Base-by-base conservation (phyloP, 2,113 vertebrate genomes). In the Serilophus lunatus region DNA sequence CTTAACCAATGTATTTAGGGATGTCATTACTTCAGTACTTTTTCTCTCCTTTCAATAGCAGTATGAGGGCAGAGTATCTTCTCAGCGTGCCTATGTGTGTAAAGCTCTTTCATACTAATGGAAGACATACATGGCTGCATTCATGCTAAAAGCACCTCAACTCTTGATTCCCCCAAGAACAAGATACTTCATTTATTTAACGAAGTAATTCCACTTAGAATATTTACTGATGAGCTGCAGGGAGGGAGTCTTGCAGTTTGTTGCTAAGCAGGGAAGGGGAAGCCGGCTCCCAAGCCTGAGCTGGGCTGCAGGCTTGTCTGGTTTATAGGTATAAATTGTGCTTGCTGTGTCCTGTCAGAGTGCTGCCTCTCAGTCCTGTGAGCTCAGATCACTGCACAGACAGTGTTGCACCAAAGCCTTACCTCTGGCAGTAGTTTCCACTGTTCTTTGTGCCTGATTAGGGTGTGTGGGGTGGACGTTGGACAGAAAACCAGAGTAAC, bases 401-500 rank as follows among this genome's bases (percentile, higher is more conserved):
- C 64, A 56, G 10, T 1, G 0, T 28, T 38, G 14, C 35, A 50
- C 42, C 28, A 24, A 38, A 45, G 25, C 28, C 7, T 63, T 61
- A 42, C 9, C 28, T 75, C 80, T 45, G 42, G 19, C 54, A 74
- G 33, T 29, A 24, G 16, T 7, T 74, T 68, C 13, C 0, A 0
- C 22, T 45, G 10, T 35, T n/a, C 45, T 60, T 31, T 1, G 0
- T 50, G 33, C 9, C 77, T 40, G 36, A 8, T 71, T 45, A 40
- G 40, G 29, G 49, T 60, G 24, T 2, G 4, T 11, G 2, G 25
- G 10, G 3, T 5, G 10, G 4, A 31, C 5, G n/a, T 12, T 42
- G 40, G n/a, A 20, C 5, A 25, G 36, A 77, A 82, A 3, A 13
- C 22, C 0, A 3, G 45, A 45, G 24, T 12, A 12, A 18, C 38